phyloP scores from a whole-genome alignment of 2,797 vertebrate genomes.

The Micromesistius poutassou region DNA sequence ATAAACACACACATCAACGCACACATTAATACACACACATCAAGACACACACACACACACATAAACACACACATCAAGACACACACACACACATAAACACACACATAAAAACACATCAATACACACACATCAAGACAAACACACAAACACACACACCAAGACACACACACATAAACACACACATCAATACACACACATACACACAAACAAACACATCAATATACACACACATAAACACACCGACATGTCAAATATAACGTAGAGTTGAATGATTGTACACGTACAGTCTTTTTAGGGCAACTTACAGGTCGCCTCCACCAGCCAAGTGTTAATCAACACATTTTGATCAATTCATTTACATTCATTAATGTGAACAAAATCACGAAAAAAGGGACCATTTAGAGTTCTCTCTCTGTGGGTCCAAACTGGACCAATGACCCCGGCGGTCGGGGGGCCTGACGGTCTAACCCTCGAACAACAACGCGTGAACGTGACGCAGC shows the following conservation, averaged over 20 bases:
- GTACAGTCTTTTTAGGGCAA: too few species aligned
- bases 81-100: background rate
- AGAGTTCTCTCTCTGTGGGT: too few species aligned
- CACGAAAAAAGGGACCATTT: too few species aligned
- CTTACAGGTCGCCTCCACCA: too few species aligned
- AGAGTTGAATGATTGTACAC: too few species aligned
- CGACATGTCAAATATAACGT: background rate
- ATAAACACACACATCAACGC: background rate
- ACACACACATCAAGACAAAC: background rate
- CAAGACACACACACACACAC: slow-evolving; percentile 9
- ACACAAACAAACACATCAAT: slow-evolving; percentile 8
- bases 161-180: background rate
- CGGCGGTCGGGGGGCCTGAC: too few species aligned
- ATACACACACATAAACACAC: background rate
- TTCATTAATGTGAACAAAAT: too few species aligned
- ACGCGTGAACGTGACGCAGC: background rate
- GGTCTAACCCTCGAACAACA: too few species aligned
- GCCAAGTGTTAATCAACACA: too few species aligned
- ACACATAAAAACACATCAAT: background rate
- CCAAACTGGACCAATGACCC: too few species aligned
- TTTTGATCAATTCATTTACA: too few species aligned
- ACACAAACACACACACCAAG: background rate
- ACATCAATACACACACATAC: slow-evolving; percentile 2
- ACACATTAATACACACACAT: slow-evolving; percentile 1
- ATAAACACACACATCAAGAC: slow-evolving; percentile 5